Conservation (phyloP, 64 coral and sea anemone species). For the Stichodactyla helianthus region DNA sequence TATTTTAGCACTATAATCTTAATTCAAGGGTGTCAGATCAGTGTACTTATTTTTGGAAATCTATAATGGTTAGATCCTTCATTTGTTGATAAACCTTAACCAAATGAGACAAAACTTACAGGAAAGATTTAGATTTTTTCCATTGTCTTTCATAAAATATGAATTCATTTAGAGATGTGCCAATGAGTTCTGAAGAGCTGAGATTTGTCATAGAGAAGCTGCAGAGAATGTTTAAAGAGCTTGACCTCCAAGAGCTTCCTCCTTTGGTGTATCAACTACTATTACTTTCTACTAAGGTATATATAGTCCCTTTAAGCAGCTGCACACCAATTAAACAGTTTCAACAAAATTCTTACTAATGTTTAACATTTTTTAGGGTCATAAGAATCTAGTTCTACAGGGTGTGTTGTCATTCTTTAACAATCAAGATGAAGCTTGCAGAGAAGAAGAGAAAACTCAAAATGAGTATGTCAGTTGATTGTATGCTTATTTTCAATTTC, state of each 20-base stretch:
- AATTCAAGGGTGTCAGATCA: no score
- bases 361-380: slow-evolving; percentile 48
- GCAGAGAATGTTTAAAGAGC: slow-evolving; percentile 71
- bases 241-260: slow-evolving; percentile 84
- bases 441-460: slow-evolving; percentile 43
- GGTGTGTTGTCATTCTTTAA: slow-evolving; percentile 83
- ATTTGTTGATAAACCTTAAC: background rate
- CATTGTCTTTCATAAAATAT: background rate
- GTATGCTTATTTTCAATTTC: no score
- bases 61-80: no score
- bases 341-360: background rate
- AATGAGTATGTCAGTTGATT: slow-evolving; percentile 14
- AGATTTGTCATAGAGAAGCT: slow-evolving; percentile 89
- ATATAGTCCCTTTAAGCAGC: background rate
- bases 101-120: background rate
- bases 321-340: no score
- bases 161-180: slow-evolving; percentile 70
- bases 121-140: background rate
- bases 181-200: slow-evolving; percentile 69
- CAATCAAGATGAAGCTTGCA: slow-evolving; percentile 68
- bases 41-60: no score
- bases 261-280: slow-evolving; percentile 78
- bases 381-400: slow-evolving; percentile 67
- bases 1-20: no score
- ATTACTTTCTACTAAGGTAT: slow-evolving; percentile 51